Base-by-base conservation (phyloP, 2,888 invertebrate species). In the Chloroclysta siterata region DNA sequence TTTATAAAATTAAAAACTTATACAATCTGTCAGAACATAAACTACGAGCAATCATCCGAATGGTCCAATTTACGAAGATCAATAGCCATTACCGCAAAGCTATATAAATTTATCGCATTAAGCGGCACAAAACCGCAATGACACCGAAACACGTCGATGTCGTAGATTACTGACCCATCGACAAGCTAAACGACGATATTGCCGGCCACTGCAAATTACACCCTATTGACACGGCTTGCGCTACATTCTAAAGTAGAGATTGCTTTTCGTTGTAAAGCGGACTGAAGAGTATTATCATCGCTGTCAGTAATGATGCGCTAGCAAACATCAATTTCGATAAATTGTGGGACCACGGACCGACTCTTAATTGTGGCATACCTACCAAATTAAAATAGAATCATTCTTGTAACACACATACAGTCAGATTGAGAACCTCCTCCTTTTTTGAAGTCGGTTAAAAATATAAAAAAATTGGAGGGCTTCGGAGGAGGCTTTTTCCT, bases 111-210 rank as follows among this genome's bases (percentile, higher is more conserved):
- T 50, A 54, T 60, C 48, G 22, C 58, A 54, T 63, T 59, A 63
- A 58, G 39, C 47, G 51, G 53, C 56, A 48, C 36, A 54, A 59
- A 63, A 15, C 63, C 63, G 63, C 63, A 63, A 55, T 63, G 63
- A 29, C n/a, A 5, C 47, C 57, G 53, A 48, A 53, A 33, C 51
- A 53, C 63, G 63, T 58, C 58, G 57, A 11, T 14, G 42, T 29
- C 54, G 53, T 60, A 59, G 33, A 41, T 59, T 47, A 33, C 56
- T 42, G 50, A 15, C 44, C n/a, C 36, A 52, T 59, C 59, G 59
- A 59, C 51, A 41, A 53, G 36, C 50, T 52, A 13, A 53, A 53
- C 58, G 58, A 59, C 44, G 17, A 33, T 52, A 36, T 47, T 36
- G 55, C 53, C 10, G 41, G 56, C 48, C 41, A 28, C 41, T 13